Evolutionary conservation across 2,113 vertebrate genomes (phyloP), one percentile per base, ranked within the genome.

Genomic region (Lipophrys pholis): DNA sequence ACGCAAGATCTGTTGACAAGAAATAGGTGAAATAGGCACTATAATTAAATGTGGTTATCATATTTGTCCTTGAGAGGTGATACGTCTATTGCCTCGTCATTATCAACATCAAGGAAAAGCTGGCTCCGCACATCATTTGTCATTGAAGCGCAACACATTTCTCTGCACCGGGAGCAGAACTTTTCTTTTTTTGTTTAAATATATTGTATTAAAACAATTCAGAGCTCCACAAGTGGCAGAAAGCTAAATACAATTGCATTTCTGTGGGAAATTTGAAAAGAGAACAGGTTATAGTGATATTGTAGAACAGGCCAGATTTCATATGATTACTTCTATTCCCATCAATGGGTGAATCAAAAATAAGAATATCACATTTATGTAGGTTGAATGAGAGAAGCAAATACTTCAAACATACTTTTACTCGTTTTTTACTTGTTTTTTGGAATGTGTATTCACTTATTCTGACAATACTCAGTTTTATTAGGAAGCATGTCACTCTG

Each of bases 1-100:
- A 46, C 75, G 74, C 68, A 61, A 45, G 36, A 67, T 43, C 6
- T 53, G 17, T 63, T 62, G 63, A 69, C 52, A 67, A 51, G 1
- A 6, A 59, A 46, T 36, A 0, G 21, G 21, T 30, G 21, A 30
- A 30, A 30, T 30, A 2, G 21, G 21, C 21, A 30, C 21, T 30
- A 30, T 30, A 30, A 30, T 30, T 30, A 30, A 30, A 30, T 30
- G 21, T 30, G 21, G 21, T 30, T 30, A 30, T 30, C 2, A 30
- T 30, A 30, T 30, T 30, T 30, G 21, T 30, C 21, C 21, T 30
- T 30, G 21, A 30, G 21, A 30, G 21, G 21, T 30, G 21, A 30
- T 30, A 30, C 21, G 21, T 30, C 21, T 30, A 30, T 30, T 30
- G 21, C 2, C 21, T 30, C 21, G 4, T 30, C 21, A 30, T 30